Evolutionary conservation across 2,113 vertebrate genomes (phyloP).

Genomic region (Apodemus speciosus): DNA sequence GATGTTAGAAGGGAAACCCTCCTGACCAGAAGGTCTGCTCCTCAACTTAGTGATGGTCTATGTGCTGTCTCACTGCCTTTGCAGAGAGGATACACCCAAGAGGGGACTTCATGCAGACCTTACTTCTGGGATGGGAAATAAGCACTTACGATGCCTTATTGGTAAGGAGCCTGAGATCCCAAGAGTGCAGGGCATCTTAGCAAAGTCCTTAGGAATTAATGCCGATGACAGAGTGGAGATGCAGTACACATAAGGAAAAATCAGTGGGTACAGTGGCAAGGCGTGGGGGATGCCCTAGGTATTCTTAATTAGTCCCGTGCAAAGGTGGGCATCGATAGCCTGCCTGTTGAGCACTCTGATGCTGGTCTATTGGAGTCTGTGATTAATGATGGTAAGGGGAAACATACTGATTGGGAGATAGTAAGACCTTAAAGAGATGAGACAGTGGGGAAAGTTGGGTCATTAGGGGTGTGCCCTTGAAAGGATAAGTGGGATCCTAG

Average conservation of each 20-base stretch:
- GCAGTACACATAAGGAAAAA: not conserved
- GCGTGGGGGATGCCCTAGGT: not conserved
- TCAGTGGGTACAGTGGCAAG: not conserved
- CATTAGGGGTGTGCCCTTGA: not conserved
- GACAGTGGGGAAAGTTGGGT: not conserved
- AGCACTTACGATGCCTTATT: not conserved
- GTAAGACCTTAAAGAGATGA: not conserved
- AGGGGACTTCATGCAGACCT: not conserved
- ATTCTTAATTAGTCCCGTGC: not conserved
- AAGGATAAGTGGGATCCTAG: not conserved
- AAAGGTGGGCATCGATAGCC: not conserved
- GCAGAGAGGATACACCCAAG: not conserved
- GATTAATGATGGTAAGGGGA: not conserved
- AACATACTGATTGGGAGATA: not conserved
- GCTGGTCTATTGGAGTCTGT: not conserved
- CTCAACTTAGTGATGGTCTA: not conserved
- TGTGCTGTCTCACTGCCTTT: not conserved
- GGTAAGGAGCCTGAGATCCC: not conserved
- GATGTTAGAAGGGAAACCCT: slow-evolving; percentile 57
- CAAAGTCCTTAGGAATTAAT: not conserved
- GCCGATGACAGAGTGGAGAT: not conserved
- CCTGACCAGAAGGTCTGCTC: not conserved
- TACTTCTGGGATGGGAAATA: not conserved
- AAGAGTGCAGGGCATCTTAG: not conserved
- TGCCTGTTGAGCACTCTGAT: not conserved